Percentiles rank a stretch among this genome's conserved stretches.
phyloP scores from a whole-genome alignment of 1,140 invertebrate species.

The Panulirus ornatus region DNA sequence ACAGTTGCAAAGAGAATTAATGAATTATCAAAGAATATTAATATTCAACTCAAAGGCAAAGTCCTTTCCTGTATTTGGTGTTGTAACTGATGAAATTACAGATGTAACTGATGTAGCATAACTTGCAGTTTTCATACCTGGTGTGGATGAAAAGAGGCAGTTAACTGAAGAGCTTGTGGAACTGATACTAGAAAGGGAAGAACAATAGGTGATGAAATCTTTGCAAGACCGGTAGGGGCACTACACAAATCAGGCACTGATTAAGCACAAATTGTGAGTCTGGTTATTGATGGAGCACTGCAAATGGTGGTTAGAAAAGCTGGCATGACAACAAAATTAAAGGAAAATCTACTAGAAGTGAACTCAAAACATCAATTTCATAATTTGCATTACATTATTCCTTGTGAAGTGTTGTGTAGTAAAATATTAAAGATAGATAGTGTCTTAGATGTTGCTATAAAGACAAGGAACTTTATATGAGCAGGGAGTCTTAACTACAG shows the following conservation, averaged over 20 bases:
- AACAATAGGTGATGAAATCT: slow-evolving; percentile 23
- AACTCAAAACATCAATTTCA: background rate
- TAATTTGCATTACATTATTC: slow-evolving; percentile 28
- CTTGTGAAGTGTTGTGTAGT: slow-evolving; percentile 18
- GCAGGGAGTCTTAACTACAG: background rate
- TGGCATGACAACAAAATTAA: slow-evolving; percentile 28
- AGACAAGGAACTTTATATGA: slow-evolving; percentile 5
- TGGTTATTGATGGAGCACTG: slow-evolving; percentile 19
- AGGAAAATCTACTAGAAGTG: slow-evolving; percentile 11
- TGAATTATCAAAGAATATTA: no score
- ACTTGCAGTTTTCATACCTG: slow-evolving; percentile 37
- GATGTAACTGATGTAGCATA: slow-evolving; percentile 38
- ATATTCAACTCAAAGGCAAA: slow-evolving; percentile 23
- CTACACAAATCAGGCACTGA: background rate
- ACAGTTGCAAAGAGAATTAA: no score
- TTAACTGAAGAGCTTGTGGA: slow-evolving; percentile 39
- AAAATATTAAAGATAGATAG: slow-evolving; percentile 32
- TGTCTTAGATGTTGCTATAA: slow-evolving; percentile 15
- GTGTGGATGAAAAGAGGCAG: slow-evolving; percentile 27
- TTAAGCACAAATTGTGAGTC: background rate
- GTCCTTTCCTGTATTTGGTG: slow-evolving; percentile 21
- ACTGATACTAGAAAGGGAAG: background rate
- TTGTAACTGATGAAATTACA: slow-evolving; percentile 46
- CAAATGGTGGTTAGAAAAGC: slow-evolving; percentile 18
- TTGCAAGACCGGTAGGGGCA: background rate